A percentile compares a stretch with the other conserved stretches of the same genome.
These are phyloP conservation scores for Tenthredo notha DNA, from an alignment of 2,888 invertebrate genomes.

Conservation along the genomic window DNA sequence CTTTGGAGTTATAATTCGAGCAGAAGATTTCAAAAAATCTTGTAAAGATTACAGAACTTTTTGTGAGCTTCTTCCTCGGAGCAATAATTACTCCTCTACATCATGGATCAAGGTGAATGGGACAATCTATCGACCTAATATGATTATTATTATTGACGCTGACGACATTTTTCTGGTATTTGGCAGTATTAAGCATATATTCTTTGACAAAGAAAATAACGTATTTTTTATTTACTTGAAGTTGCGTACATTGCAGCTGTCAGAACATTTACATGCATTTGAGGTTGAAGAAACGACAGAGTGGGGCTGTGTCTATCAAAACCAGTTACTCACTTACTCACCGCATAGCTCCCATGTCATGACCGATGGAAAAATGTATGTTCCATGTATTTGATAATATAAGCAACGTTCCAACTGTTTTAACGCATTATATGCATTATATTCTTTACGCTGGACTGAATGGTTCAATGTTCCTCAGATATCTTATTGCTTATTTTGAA, in stretches of 20 bases:
- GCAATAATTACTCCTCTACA: conserved; percentile 11
- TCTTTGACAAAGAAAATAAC: not conserved
- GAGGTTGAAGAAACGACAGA: not conserved
- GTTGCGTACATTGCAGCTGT: not conserved
- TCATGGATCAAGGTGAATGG: conserved; percentile 12
- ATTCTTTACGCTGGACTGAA: no score
- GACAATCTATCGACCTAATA: conserved; percentile 11
- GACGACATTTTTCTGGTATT: not conserved
- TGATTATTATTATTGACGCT: not conserved
- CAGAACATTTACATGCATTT: conserved; percentile 5
- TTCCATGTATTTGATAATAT: conserved; percentile 12
- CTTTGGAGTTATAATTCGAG: not conserved
- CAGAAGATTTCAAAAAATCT: conserved; percentile 12
- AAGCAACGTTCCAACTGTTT: not conserved
- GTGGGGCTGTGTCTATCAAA: conserved; percentile 7
- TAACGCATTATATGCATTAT: no score
- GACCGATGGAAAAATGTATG: conserved; percentile 3
- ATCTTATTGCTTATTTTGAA: no score
- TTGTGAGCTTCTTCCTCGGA: not conserved
- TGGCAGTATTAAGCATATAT: not conserved
- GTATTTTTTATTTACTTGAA: not conserved
- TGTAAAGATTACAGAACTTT: not conserved
- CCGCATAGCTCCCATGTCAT: not conserved
- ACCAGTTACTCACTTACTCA: not conserved
- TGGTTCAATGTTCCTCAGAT: no score